Base-by-base conservation (phyloP, 2,113 vertebrate genomes). In the Sinocyclocheilus rhinocerous region DNA sequence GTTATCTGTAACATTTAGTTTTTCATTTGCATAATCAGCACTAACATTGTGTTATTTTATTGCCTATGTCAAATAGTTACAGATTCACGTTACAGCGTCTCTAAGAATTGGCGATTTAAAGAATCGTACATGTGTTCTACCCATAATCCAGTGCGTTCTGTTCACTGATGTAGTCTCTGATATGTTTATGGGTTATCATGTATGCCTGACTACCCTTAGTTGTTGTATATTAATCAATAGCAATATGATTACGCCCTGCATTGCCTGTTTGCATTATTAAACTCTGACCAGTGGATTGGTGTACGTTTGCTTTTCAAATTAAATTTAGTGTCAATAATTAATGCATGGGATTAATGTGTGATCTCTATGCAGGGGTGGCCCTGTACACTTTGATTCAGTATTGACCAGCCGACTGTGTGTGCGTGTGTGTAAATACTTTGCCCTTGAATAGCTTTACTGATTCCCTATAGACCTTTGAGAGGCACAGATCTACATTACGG, bases 291-390 rank as follows among this genome's bases (percentile, higher is more conserved):
- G 86, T 91, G 86, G 52, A 85, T 90, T 93, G 93, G 93, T 91
- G 95, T 95, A 96, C 97, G 97, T 97, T 97, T 96, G 96, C 96
- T 95, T 97, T 93, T 95, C 95, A 96, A 97, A 98, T 98, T 97
- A 97, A 98, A 97, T 97, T 97, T 96, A 96, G 95, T 97, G 97
- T 98, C 97, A 97, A 98, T 99, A 99, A 99, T 98, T 97, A 97
- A 99, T 98, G 97, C 96, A 96, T 95, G 94, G 95, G 97, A 98
- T 98, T 97, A 97, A 98, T 97, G 95, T 96, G 96, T 95, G 96
- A 98, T 96, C 95, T 97, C 94, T 95, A 96, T 96, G 93, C 93
- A 95, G 94, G 92, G 95, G 95, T 80, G 85, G 39, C 88, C 81
- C 80, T 76, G 76, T 86, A 89, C 81, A 76, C 93, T 94, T 93